A percentile compares a stretch with the other conserved stretches of the same genome.
These are phyloP conservation scores for Trachurus trachurus DNA, from an alignment of 2,797 vertebrate species.

Conservation along the genomic window DNA sequence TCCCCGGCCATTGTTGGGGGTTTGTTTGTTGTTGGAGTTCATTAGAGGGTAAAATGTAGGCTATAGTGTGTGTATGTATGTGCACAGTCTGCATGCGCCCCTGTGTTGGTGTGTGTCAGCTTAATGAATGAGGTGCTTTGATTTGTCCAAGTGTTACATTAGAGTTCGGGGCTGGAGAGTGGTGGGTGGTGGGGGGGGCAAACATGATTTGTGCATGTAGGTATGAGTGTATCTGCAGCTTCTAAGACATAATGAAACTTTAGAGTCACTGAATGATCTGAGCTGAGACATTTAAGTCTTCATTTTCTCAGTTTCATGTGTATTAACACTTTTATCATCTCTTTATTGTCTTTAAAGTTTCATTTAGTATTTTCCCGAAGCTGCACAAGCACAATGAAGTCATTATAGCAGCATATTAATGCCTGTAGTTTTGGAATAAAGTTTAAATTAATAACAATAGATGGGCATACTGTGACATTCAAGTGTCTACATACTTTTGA, in stretches of 20 bases:
- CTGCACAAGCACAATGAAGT: neutral
- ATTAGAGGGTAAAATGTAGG: slow-evolving; percentile 56
- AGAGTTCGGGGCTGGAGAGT: neutral
- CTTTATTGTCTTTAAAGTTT: neutral
- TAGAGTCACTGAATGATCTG: neutral
- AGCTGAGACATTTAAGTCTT: neutral
- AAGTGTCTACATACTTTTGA: slow-evolving; percentile 2
- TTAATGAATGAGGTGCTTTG: slow-evolving; percentile 45
- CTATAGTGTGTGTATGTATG: slow-evolving; percentile 17
- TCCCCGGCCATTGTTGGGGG: slow-evolving; percentile 33
- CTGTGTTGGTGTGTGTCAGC: slow-evolving; percentile 20
- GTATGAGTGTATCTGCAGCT: neutral
- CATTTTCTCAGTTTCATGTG: neutral
- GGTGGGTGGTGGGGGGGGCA: neutral
- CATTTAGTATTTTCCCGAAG: neutral
- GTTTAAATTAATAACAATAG: neutral
- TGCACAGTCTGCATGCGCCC: neutral
- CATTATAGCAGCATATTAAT: neutral
- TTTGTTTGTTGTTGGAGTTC: slow-evolving; percentile 74
- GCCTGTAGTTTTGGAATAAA: neutral
- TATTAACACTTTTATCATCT: neutral
- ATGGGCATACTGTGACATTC: neutral
- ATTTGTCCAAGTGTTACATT: slow-evolving; percentile 24
- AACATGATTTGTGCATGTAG: slow-evolving; percentile 14
- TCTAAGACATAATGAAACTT: neutral